Percentiles rank a stretch among this genome's conserved stretches.
phyloP scores from a whole-genome alignment of 2,888 invertebrate species.

The Ectobius pallidus region DNA sequence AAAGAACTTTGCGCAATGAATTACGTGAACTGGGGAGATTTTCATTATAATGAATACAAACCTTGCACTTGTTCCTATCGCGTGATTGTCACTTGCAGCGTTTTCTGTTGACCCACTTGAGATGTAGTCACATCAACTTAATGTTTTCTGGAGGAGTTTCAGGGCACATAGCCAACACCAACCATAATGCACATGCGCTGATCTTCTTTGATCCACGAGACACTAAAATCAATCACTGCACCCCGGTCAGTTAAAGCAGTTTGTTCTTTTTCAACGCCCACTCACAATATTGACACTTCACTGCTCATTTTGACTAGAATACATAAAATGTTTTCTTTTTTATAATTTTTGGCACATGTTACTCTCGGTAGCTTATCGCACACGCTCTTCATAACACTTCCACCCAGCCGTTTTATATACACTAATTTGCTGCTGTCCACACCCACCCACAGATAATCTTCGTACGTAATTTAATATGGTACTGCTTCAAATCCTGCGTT shows the following conservation, averaged over 20 bases:
- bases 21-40: too few species aligned
- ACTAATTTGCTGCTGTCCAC: too few species aligned
- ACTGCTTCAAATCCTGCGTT: too few species aligned
- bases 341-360: too few species aligned
- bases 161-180: conserved; percentile 1
- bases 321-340: neutral
- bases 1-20: too few species aligned
- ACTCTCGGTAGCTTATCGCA: too few species aligned
- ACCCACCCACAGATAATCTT: too few species aligned
- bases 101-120: conserved; percentile 4
- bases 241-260: neutral
- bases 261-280: neutral
- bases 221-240: conserved; percentile 21
- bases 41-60: too few species aligned
- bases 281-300: neutral
- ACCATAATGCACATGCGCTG: neutral
- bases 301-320: neutral
- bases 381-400: too few species aligned
- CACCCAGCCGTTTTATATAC: too few species aligned
- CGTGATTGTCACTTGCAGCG: neutral
- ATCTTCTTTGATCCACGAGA: conserved; percentile 16
- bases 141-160: neutral
- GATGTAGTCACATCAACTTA: neutral
- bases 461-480: too few species aligned
- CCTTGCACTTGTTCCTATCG: conserved; percentile 4